A percentile compares a stretch with the other conserved stretches of the same genome.
phyloP scores from a whole-genome alignment of 1,140 invertebrate genomes.

The Drosophila fuyamai region DNA sequence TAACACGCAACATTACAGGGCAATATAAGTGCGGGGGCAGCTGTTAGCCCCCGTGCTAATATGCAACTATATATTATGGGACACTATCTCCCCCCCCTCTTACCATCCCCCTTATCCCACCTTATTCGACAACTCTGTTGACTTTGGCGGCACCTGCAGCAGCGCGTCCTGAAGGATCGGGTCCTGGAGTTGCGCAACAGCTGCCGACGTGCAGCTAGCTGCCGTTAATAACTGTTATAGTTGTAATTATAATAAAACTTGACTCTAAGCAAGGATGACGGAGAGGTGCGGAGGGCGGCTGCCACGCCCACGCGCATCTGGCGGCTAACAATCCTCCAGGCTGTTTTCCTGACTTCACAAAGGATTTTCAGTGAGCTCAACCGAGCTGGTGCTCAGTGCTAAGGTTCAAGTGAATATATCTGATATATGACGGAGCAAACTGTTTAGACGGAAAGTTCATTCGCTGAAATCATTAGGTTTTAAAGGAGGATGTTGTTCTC shows the following conservation, averaged over 20 bases:
- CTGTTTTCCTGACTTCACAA: conserved; percentile 30
- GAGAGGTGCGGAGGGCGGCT: not conserved
- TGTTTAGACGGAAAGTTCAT: not conserved
- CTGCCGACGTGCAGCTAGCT: conserved; percentile 48
- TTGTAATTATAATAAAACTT: conserved; percentile 83
- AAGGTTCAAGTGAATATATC: not conserved
- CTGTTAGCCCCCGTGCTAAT: conserved; percentile 57
- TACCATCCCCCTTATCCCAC: not conserved
- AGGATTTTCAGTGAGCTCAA: conserved; percentile 24
- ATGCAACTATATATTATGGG: conserved; percentile 79
- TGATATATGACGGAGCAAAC: not conserved
- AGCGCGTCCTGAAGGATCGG: conserved; percentile 14
- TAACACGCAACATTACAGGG: conserved; percentile 80
- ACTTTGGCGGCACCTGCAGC: conserved; percentile 71
- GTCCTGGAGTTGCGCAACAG: conserved; percentile 47
- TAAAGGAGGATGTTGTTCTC: not conserved
- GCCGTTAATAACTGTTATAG: conserved; percentile 82
- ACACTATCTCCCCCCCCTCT: conserved; percentile 28
- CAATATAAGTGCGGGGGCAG: conserved; percentile 62
- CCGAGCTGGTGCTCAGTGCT: not conserved
- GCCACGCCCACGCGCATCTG: conserved; percentile 36
- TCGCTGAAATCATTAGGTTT: not conserved
- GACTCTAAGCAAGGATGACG: conserved; percentile 53
- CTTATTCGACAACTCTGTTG: conserved; percentile 38
- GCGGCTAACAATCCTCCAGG: conserved; percentile 43